phyloP scores from a whole-genome alignment of 2,888 invertebrate genomes.

The Ormyrus pomaceus region DNA sequence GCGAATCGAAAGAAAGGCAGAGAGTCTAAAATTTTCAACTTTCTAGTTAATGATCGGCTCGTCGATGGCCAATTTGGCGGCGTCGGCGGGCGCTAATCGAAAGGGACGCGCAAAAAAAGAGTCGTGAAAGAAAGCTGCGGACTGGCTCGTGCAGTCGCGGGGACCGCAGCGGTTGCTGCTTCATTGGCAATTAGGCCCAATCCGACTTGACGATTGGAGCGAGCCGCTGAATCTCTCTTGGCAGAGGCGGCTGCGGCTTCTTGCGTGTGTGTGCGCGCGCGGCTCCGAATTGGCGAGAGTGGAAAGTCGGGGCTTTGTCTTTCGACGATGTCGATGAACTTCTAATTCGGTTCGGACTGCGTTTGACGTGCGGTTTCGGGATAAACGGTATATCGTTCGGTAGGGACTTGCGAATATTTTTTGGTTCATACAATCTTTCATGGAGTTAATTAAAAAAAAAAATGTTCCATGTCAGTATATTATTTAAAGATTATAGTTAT shows the following conservation, averaged over 20 bases:
- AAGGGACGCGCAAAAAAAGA: background rate
- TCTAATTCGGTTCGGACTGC: background rate
- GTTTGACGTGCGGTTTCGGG: too few species aligned
- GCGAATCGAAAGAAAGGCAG: too few species aligned
- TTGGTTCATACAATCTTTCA: too few species aligned
- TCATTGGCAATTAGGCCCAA: conserved; percentile 55
- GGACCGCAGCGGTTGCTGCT: conserved; percentile 36
- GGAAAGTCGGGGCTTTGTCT: background rate
- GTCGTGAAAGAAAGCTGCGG: conserved; percentile 18
- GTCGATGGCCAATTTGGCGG: background rate
- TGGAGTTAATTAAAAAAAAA: too few species aligned
- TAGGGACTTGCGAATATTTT: too few species aligned
- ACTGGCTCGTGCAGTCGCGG: background rate
- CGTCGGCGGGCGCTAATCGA: background rate
- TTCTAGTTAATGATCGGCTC: conserved; percentile 27
- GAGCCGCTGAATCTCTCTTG: background rate
- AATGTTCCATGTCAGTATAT: too few species aligned
- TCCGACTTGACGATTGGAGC: conserved; percentile 42
- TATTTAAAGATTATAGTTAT: too few species aligned
- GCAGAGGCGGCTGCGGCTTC: background rate
- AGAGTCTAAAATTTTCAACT: conserved; percentile 14
- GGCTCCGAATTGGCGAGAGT: too few species aligned
- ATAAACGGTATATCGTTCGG: too few species aligned
- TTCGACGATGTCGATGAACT: conserved; percentile 42
- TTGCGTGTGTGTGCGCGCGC: too few species aligned